A percentile compares a stretch with the other conserved stretches of the same genome.
phyloP scores from a whole-genome alignment of 1,140 invertebrate species.

The Coelopa frigida region DNA sequence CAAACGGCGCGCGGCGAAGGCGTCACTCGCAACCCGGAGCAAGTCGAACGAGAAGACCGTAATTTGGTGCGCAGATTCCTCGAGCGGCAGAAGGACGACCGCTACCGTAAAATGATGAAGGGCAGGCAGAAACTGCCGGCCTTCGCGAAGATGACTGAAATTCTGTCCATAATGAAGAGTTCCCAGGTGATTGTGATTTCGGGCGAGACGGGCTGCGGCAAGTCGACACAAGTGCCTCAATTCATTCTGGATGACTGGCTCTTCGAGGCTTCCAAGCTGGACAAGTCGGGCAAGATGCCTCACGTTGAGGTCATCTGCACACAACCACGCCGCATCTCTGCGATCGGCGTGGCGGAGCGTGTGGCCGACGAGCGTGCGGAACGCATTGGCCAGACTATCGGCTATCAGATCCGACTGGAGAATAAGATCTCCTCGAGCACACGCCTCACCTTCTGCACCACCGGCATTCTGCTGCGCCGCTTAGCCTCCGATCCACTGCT shows the following conservation, averaged over 20 bases:
- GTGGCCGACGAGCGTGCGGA: slow-evolving; percentile 82
- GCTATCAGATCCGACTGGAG: slow-evolving; percentile 78
- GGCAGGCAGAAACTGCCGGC: slow-evolving; percentile 59
- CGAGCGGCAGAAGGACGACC: slow-evolving; percentile 51
- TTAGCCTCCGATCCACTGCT: slow-evolving; percentile 67
- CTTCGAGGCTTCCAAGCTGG: slow-evolving; percentile 20
- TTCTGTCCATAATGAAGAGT: slow-evolving; percentile 55
- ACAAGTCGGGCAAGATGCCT: slow-evolving; percentile 19
- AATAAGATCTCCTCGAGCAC: slow-evolving; percentile 71
- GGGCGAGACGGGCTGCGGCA: slow-evolving; percentile 83
- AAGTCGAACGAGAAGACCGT: slow-evolving; percentile 53
- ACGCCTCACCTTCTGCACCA: slow-evolving; percentile 80
- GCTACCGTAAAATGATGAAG: slow-evolving; percentile 58
- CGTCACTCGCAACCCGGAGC: slow-evolving; percentile 46
- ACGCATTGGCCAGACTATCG: slow-evolving; percentile 71
- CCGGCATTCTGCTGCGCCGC: slow-evolving; percentile 77
- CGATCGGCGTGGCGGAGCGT: slow-evolving; percentile 83
- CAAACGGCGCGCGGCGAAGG: slow-evolving; percentile 33
- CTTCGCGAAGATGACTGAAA: slow-evolving; percentile 57
- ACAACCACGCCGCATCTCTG: slow-evolving; percentile 86
- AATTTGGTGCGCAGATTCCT: slow-evolving; percentile 53
- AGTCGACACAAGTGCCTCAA: slow-evolving; percentile 87
- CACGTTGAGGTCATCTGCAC: slow-evolving; percentile 72
- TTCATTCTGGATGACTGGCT: slow-evolving; percentile 79
- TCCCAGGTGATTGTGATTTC: slow-evolving; percentile 71